phyloP scores from a whole-genome alignment of 2,113 vertebrate species.

The Electrona antarctica region DNA sequence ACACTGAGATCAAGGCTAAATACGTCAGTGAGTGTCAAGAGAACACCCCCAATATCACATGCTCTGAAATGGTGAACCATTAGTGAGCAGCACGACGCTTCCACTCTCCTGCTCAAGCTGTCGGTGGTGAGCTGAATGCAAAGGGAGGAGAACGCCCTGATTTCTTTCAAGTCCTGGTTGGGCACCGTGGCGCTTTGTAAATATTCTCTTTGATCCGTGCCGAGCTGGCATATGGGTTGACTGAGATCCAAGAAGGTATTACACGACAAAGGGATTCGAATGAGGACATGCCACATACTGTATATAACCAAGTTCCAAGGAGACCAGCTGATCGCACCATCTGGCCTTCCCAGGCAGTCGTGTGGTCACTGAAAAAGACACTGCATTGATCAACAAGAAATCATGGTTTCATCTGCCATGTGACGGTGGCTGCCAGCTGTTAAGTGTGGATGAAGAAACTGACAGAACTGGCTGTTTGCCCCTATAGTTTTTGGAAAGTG shows the following conservation, averaged over 20 bases:
- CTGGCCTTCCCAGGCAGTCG: constrained; percentile 46
- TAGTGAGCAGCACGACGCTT: neutral
- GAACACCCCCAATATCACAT: constrained; percentile 1
- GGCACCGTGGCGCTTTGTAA: constrained; percentile 22
- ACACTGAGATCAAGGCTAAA: constrained; percentile 28
- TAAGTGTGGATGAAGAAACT: neutral
- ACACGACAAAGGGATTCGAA: constrained; percentile 56
- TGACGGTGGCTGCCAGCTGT: constrained; percentile 1
- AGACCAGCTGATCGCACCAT: constrained; percentile 59
- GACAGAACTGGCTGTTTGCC: neutral
- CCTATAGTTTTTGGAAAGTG: neutral
- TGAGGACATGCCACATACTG: constrained; percentile 44
- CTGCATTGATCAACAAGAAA: constrained; percentile 34
- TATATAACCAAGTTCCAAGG: constrained; percentile 31
- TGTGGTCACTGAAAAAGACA: constrained; percentile 37
- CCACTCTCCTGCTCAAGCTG: constrained; percentile 10
- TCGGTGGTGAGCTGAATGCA: neutral
- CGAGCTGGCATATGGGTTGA: constrained; percentile 47
- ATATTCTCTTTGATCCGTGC: constrained; percentile 59
- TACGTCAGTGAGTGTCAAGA: neutral
- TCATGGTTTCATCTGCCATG: constrained; percentile 9
- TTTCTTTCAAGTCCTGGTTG: neutral
- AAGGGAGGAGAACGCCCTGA: neutral
- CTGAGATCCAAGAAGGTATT: constrained; percentile 44
- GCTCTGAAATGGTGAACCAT: constrained; percentile 1